Conservation (phyloP, 2,888 invertebrate genomes). For the Hirtodrosophila alboralis region DNA sequence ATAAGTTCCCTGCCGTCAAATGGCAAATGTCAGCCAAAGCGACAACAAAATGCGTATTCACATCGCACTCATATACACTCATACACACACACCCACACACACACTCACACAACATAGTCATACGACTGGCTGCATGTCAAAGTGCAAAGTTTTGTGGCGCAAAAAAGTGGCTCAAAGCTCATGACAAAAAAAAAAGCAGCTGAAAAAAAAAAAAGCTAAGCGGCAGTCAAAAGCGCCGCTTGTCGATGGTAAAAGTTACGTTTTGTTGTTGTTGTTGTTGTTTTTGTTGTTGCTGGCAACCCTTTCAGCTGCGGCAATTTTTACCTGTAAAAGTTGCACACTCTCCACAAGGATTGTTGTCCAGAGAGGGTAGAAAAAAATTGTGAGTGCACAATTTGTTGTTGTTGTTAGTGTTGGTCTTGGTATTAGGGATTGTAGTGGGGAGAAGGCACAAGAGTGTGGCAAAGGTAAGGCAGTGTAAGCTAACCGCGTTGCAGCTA, state of each 20-base stretch:
- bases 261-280: conserved; percentile 33
- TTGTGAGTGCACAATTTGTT: conserved; percentile 24
- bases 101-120: conserved; percentile 31
- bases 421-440: neutral
- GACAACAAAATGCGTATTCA: conserved; percentile 48
- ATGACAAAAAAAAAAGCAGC: conserved; percentile 36
- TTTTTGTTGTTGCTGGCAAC: conserved; percentile 57
- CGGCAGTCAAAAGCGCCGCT: conserved; percentile 67
- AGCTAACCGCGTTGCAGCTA: conserved; percentile 39
- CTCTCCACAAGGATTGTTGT: conserved; percentile 4
- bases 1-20: neutral
- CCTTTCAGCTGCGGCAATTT: conserved; percentile 61
- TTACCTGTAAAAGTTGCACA: conserved; percentile 49
- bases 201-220: conserved; percentile 12
- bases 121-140: conserved; percentile 76
- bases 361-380: conserved; percentile 22
- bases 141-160: conserved; percentile 71
- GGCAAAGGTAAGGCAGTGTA: too few species aligned
- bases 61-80: conserved; percentile 19
- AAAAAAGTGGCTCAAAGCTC: conserved; percentile 59
- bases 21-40: conserved; percentile 44
- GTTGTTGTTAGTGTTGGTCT: conserved; percentile 3
- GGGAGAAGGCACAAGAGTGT: too few species aligned
- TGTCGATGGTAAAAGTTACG: conserved; percentile 65
- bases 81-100: conserved; percentile 18